Percentiles rank a stretch among this genome's conserved stretches.
These are phyloP conservation scores for Lucilia sericata DNA, from an alignment of 1,140 invertebrate genomes.

Conservation along the genomic window DNA sequence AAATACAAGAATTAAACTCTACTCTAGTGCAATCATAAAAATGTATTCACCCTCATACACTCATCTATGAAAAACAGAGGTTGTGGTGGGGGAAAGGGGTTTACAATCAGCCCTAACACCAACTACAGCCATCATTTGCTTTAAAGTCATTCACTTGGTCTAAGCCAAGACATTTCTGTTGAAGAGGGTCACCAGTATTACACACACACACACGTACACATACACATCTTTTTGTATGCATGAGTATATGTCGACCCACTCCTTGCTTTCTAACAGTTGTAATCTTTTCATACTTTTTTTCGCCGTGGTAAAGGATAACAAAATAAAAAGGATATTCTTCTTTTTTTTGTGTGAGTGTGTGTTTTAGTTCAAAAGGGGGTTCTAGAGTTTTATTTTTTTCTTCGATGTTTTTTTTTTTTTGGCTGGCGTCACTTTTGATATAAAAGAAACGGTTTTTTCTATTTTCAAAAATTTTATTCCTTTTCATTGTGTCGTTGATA, in stretches of 20 bases:
- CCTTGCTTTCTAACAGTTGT: background rate
- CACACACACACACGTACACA: background rate
- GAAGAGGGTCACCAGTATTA: conserved; percentile 25
- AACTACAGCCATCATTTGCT: conserved; percentile 7
- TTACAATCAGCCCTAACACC: background rate
- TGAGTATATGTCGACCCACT: background rate
- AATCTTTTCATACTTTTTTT: background rate
- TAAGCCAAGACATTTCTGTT: conserved; percentile 40
- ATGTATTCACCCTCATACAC: background rate
- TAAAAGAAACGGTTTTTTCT: conserved; percentile 25
- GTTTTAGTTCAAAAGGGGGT: background rate
- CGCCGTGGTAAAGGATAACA: background rate
- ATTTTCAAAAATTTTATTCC: background rate
- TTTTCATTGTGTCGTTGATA: background rate
- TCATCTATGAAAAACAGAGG: background rate
- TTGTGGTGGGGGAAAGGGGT: no score
- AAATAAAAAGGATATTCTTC: background rate
- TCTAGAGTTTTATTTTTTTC: background rate
- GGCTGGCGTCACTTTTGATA: conserved; percentile 34
- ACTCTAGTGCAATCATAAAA: conserved; percentile 40
- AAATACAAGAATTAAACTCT: background rate
- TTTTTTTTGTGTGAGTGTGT: background rate
- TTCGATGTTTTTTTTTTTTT: conserved; percentile 31
- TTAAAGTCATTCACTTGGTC: conserved; percentile 40
- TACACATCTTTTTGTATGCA: background rate